Conservation (phyloP, 2,113 vertebrate genomes). For the Neogale vison region DNA sequence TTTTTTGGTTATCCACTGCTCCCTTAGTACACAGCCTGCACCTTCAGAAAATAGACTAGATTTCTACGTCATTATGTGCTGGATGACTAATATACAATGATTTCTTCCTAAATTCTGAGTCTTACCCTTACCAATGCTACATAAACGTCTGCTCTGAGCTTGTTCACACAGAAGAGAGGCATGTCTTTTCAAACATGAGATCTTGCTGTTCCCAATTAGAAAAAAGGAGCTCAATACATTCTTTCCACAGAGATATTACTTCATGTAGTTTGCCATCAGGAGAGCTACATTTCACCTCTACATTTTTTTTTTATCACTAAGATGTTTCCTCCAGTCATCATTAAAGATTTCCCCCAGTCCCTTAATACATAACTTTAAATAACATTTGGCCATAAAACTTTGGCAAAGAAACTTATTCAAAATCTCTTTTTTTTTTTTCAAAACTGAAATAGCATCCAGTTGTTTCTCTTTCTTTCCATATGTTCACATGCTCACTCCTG, state of each 20-base stretch:
- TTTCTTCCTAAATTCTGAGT: not conserved
- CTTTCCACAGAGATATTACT: not conserved
- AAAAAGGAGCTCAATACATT: not conserved
- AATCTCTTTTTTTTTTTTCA: not conserved
- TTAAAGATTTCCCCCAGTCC: not conserved
- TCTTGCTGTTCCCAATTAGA: not conserved
- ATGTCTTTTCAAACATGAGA: not conserved
- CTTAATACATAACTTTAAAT: constrained; percentile 34
- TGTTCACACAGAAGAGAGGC: not conserved
- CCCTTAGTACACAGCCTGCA: not conserved
- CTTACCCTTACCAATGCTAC: not conserved
- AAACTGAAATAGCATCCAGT: not conserved
- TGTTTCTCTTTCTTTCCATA: not conserved
- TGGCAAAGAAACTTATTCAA: constrained; percentile 29
- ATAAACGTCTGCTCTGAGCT: not conserved
- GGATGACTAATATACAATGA: not conserved
- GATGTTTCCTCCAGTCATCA: not conserved
- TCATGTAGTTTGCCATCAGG: not conserved
- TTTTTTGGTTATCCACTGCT: not conserved
- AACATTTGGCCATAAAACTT: constrained; percentile 41
- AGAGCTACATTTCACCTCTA: not conserved
- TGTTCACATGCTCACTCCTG: not conserved
- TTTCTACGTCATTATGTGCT: not conserved
- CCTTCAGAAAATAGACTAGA: not conserved
- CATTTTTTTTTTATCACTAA: not conserved